Evolutionary conservation across 92 coral and sea anemone genomes (phyloP), one percentile per base, ranked within the genome.

Genomic region (Epizoanthus ramosus): DNA sequence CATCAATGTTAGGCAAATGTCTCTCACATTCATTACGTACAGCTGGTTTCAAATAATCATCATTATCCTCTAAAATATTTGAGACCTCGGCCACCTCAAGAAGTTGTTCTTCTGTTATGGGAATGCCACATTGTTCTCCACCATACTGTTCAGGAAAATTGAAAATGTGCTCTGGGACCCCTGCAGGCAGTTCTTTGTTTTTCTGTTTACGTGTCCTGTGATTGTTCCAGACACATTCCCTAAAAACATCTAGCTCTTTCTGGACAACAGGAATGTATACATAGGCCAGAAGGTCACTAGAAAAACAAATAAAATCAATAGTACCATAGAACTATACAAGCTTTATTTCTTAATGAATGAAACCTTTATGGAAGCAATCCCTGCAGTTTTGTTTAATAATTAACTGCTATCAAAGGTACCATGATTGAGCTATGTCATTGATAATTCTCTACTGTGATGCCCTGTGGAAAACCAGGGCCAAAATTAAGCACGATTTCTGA

Each of bases 91-190:
- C 86, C 9, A 83, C 79, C 21, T 72, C 81, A 8, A 24, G 56
- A 41, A 70, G 69, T 17, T 25, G 57, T 47, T 81, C 85, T 23
- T 81, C 77, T 21, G 79, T 81, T 41, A 81, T 81, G 14, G 23
- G 28, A 71, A 83, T 50, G 52, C 86, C 86, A 83, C 86, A 83
- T 50, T 71, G 39, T 24, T 71, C 70, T 8, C 72, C 81, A 8
- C 86, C 86, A 57, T 83, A 83, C 59, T 74, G 45, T 59, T 83
- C 80, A 8, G 86, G 86, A 41, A 71, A 83, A 57, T 70, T 19
- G 80, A 47, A 83, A 6, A 83, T 71, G 57, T 83, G 86, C 59
- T 83, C 86, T 68, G 85, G 85, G 25, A 81, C 65, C 23, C 85
- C 85, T 14, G 64, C 60, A 24, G 85, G 85, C 66, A 83, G 56